These are phyloP conservation scores for Poeciliopsis retropinna DNA, from an alignment of 2,113 vertebrate species.

Conservation along the genomic window DNA sequence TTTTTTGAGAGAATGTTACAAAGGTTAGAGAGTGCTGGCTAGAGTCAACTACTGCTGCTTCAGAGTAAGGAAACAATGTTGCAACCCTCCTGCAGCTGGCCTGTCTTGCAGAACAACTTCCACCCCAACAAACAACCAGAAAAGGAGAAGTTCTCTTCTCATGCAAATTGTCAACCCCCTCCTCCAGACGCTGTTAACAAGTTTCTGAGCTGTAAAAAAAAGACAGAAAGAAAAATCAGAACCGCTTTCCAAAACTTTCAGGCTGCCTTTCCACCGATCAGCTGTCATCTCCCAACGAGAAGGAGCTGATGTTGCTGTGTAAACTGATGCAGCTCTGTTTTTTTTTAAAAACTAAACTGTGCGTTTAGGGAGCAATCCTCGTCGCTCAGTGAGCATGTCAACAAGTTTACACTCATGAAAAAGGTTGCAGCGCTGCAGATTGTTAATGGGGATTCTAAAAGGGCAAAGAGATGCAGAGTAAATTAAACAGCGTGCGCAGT, in stretches of 20 bases:
- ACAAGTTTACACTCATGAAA: constrained; percentile 56
- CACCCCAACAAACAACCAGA: constrained; percentile 19
- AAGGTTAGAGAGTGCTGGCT: constrained; percentile 9
- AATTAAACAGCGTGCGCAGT: neutral
- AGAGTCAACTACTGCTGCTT: constrained; percentile 34
- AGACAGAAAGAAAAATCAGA: neutral
- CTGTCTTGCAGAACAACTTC: constrained; percentile 50
- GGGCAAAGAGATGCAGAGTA: neutral
- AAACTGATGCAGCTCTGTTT: neutral
- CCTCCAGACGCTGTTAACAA: constrained; percentile 17
- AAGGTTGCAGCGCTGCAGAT: constrained; percentile 4
- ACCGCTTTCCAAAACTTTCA: constrained; percentile 12
- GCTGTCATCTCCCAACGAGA: constrained; percentile 12
- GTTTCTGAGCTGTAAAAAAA: constrained; percentile 14
- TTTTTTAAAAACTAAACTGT: too few species aligned
- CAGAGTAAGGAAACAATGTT: constrained; percentile 54
- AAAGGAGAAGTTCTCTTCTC: constrained; percentile 65
- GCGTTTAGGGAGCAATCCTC: too few species aligned
- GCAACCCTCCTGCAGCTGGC: constrained; percentile 40
- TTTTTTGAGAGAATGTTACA: constrained; percentile 40
- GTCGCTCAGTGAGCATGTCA: constrained; percentile 39
- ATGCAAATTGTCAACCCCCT: neutral
- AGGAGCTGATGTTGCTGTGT: neutral
- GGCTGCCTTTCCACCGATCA: neutral
- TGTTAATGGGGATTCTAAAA: neutral